phyloP scores from a whole-genome alignment of 2,888 invertebrate genomes.

The Axea sp. region DNA sequence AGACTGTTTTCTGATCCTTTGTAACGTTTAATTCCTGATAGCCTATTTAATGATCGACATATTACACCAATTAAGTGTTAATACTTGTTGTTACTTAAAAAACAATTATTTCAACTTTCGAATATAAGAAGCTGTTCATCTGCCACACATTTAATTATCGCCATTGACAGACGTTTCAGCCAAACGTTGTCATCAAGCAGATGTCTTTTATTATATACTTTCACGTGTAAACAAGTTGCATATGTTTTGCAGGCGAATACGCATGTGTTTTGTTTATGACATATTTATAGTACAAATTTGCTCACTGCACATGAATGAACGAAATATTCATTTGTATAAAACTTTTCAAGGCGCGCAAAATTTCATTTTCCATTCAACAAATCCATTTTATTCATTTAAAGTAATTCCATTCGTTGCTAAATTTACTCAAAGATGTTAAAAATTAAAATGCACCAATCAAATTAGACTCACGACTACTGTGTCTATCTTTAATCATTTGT shows the following conservation, averaged over 20 bases:
- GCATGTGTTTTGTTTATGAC: conserved; percentile 35
- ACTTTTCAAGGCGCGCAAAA: neutral
- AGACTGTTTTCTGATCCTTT: no score
- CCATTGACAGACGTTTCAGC: conserved; percentile 35
- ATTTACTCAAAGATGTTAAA: no score
- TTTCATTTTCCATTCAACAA: neutral
- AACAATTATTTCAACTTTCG: conserved; percentile 41
- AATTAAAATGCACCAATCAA: no score
- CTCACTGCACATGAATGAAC: no score
- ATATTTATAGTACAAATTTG: conserved; percentile 10
- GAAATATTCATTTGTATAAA: no score
- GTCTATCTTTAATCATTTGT: no score
- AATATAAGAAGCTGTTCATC: conserved; percentile 50
- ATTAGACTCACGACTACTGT: no score
- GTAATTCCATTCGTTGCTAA: no score
- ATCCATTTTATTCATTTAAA: no score
- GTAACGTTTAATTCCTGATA: no score
- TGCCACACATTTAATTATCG: conserved; percentile 68
- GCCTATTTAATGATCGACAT: conserved; percentile 6
- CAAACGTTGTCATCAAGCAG: conserved; percentile 45
- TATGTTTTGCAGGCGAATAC: conserved; percentile 36
- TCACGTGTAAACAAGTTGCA: conserved; percentile 22
- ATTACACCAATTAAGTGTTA: conserved; percentile 13
- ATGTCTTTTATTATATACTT: conserved; percentile 46
- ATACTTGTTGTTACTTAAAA: conserved; percentile 29